Evolutionary conservation across 1,140 invertebrate species (phyloP).

Genomic region (Trachelipus rathkii): DNA sequence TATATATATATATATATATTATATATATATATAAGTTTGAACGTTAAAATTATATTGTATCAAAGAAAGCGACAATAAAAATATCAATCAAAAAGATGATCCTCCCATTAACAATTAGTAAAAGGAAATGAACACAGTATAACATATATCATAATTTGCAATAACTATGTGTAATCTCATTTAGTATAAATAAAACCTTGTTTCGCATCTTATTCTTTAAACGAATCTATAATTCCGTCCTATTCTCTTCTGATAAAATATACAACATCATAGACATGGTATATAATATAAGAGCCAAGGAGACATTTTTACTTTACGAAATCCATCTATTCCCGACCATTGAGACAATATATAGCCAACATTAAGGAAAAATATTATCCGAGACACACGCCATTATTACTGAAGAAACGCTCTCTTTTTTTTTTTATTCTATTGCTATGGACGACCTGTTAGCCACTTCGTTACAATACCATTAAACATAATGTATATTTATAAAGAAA

Average conservation of each 20-base stretch:
- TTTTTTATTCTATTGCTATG: neutral
- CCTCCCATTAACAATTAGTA: no score
- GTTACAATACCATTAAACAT: constrained; percentile 11
- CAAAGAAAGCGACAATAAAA: no score
- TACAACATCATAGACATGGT: neutral
- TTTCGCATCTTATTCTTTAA: no score
- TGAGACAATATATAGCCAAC: neutral
- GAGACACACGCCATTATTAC: neutral
- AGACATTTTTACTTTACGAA: constrained; percentile 1
- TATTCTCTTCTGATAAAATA: neutral
- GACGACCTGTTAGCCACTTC: neutral
- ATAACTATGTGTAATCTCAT: no score
- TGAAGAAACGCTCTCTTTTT: neutral
- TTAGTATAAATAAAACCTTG: no score
- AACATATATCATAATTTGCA: no score
- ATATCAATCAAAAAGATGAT: no score
- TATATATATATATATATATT: no score
- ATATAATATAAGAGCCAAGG: neutral
- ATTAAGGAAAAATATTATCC: constrained; percentile 11
- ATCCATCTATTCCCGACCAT: constrained; percentile 1
- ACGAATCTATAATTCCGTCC: no score
- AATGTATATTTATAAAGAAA: constrained; percentile 12
- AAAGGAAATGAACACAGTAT: no score
- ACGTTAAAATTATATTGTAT: no score
- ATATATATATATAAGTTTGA: no score